Evolutionary conservation across 2,113 vertebrate species (phyloP).

Genomic region (Phrynosoma blainvillii): DNA sequence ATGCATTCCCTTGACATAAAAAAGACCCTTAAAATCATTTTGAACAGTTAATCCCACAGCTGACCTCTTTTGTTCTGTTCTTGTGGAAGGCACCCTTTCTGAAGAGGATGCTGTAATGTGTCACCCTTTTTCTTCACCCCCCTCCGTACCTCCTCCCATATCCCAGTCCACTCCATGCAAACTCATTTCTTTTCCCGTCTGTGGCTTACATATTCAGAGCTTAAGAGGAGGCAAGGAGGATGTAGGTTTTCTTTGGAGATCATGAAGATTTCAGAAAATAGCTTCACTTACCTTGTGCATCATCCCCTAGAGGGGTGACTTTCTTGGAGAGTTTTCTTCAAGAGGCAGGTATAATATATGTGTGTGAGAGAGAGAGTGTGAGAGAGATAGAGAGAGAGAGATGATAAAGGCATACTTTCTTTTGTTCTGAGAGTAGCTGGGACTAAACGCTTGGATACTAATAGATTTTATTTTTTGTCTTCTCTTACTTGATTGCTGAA

Average conservation of each 20-base stretch:
- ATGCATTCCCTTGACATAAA: not conserved
- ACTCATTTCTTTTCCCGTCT: not conserved
- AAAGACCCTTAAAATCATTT: slow-evolving; percentile 1
- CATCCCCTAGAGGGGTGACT: not conserved
- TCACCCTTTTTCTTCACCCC: rapidly evolving
- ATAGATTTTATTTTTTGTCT: not conserved
- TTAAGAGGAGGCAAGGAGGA: not conserved
- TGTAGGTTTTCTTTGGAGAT: not conserved
- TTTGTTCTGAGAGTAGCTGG: not conserved
- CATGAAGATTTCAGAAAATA: not conserved
- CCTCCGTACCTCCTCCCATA: rapidly evolving
- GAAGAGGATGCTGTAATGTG: not conserved
- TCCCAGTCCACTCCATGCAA: rapidly evolving
- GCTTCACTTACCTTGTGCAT: not conserved
- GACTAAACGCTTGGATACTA: not conserved
- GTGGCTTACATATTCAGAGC: not conserved
- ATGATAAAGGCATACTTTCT: not conserved
- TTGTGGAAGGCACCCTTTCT: not conserved
- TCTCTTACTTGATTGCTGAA: not conserved
- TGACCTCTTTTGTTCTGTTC: rapidly evolving
- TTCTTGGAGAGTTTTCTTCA: slow-evolving; percentile 19
- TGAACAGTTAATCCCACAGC: not conserved
- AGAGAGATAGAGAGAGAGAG: not conserved
- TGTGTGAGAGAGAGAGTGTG: not conserved
- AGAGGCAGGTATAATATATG: not conserved